These are phyloP conservation scores for Scaptodrosophila latifasciaeformis DNA, from an alignment of 2,888 invertebrate species.

Conservation along the genomic window DNA sequence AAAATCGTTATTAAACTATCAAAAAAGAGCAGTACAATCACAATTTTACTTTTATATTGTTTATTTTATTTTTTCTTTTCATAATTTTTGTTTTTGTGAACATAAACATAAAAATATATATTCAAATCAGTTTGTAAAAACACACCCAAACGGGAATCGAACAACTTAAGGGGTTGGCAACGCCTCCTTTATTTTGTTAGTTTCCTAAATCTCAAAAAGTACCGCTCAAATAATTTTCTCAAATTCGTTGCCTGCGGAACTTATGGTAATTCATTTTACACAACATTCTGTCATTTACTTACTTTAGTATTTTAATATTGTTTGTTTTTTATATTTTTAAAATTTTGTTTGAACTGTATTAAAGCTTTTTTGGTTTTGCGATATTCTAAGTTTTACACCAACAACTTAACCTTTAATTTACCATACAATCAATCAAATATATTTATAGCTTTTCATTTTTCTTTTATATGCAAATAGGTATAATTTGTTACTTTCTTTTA, in stretches of 20 bases:
- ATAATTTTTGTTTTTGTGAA: neutral
- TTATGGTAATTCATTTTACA: no score
- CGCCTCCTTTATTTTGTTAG: no score
- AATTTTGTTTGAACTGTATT: slow-evolving; percentile 53
- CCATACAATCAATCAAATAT: no score
- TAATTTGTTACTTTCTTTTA: no score
- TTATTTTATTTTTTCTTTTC: neutral
- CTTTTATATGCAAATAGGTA: slow-evolving; percentile 24
- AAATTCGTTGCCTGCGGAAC: slow-evolving; percentile 35
- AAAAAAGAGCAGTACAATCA: slow-evolving; percentile 49
- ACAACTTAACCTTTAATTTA: slow-evolving; percentile 48
- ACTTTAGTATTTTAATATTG: neutral
- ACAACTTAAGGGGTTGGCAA: no score
- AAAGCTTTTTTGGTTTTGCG: slow-evolving; percentile 45
- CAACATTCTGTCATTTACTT: no score
- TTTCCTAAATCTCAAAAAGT: no score
- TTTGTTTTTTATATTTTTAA: neutral
- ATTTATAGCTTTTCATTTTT: slow-evolving; percentile 36
- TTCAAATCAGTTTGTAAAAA: neutral
- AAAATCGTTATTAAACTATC: slow-evolving; percentile 27
- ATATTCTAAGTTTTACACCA: slow-evolving; percentile 15
- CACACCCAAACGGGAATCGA: no score
- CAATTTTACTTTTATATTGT: slow-evolving; percentile 23
- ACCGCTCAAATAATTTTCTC: slow-evolving; percentile 1
- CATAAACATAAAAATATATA: neutral